Evolutionary conservation across 64 coral and sea anemone genomes (phyloP).

Genomic region (Stichodactyla mertensii): DNA sequence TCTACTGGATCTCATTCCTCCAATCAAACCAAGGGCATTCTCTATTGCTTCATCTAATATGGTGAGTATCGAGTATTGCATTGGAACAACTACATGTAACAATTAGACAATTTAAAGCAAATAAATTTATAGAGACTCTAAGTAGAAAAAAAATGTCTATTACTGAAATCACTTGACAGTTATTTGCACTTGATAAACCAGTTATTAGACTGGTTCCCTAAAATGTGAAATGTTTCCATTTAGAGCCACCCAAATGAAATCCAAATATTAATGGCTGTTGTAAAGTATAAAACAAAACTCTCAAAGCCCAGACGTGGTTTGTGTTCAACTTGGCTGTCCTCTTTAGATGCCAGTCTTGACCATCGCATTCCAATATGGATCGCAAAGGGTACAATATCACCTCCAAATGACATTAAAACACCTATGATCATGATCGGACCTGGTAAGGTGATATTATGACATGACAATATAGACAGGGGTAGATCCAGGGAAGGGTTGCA

Average conservation of each 20-base stretch:
- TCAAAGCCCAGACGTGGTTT: slow-evolving; percentile 69
- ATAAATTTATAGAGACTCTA: too few relatives aligned
- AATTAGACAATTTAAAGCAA: too few relatives aligned
- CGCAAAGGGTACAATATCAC: slow-evolving; percentile 70
- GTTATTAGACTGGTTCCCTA: neutral
- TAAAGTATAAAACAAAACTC: slow-evolving; percentile 90
- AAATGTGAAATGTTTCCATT: neutral
- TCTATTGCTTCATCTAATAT: slow-evolving; percentile 81
- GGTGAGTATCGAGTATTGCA: neutral
- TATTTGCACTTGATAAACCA: too few relatives aligned
- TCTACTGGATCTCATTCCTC: slow-evolving; percentile 82
- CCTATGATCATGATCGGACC: slow-evolving; percentile 95
- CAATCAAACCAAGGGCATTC: slow-evolving; percentile 84
- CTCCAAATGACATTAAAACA: slow-evolving; percentile 48
- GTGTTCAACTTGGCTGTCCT: slow-evolving; percentile 93
- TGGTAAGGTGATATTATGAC: slow-evolving; percentile 40
- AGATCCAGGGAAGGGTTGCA: neutral
- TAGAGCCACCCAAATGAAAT: slow-evolving; percentile 79
- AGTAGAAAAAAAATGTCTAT: too few relatives aligned
- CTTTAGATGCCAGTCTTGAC: slow-evolving; percentile 36
- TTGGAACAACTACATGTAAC: neutral
- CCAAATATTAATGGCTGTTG: slow-evolving; percentile 90
- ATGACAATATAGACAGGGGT: neutral
- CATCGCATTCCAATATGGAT: slow-evolving; percentile 72
- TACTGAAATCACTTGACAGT: too few relatives aligned